Base-by-base conservation (phyloP, 2,113 vertebrate genomes). In the Canis aureus region DNA sequence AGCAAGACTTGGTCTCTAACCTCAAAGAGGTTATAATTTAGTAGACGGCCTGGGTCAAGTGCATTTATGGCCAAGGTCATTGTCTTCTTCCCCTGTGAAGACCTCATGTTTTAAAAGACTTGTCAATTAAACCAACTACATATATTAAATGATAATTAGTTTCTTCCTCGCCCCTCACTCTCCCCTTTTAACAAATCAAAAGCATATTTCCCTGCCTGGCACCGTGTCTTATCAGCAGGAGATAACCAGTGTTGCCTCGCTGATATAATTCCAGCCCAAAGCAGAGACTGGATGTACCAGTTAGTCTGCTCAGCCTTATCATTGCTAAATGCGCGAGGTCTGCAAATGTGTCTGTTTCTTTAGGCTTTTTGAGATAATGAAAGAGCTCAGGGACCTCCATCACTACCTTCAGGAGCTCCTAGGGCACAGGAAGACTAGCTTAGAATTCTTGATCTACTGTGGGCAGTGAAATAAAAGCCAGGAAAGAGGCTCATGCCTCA, bases 51-150 rank as follows among this genome's bases (percentile, higher is more conserved):
- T 9, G 9, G 64, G 19, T 64, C 80, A 60, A 20, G 29, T 83
- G 49, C 25, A 5, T 25, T 62, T 10, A 6, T 3, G 0, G 55
- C 85, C 64, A 67, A 82, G 69, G 38, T 49, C 3, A 29, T 38
- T 4, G 22, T 64, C 62, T 60, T 67, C 59, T 38, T 22, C 27
- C 57, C 35, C 55, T 1, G 9, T 1, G 12, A 86, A 38, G 79
- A 81, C 11, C 43, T 87, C 51, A 5, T 13, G 64, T 53, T 95
- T 86, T 73, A 53, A 73, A 95, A 94, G 87, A 92, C 94, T 81
- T 97, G 55, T 85, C 94, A 81, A 0, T 96, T 89, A 94, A 92
- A 53, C 80, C 84, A 95, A 20, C 80, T 57, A 29, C 64, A 43
- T 78, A 35, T 74, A 74, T 92, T 81, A 84, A 89, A 38, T 55